Base-by-base conservation (phyloP, 2,888 invertebrate genomes). In the Eurois occulta region DNA sequence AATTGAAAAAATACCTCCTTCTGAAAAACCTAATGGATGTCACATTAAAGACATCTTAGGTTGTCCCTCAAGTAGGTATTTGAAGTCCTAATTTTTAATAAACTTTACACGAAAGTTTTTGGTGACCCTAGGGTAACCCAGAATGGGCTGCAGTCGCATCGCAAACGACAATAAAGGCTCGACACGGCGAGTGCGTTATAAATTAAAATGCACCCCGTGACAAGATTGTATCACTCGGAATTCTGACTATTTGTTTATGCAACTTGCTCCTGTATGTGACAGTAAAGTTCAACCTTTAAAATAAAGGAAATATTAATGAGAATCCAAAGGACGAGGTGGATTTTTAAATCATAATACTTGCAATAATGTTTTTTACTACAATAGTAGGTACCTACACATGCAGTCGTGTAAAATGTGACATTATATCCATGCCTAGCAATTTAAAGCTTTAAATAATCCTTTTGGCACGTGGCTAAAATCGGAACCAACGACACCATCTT, bases 181-280 rank as follows among this genome's bases (percentile, higher is more conserved):
- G 62, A 64, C 32, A 41, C n/a, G 64, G 35, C 62, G 24, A 66
- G 41, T 41, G 55, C 69, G 32, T 73, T 68, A 18, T 55, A 78
- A 87, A 80, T 81, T 87, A 80, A 83, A 87, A 83, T 55, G 72
- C 60, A 80, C 79, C 66, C 21, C 76, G 18, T 21, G n/a, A 68
- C 72, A 77, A 78, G 41, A 75, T 83, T 76, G 68, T 55, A 6
- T 77, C 58, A 60, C 41, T 69, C 58, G 60, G 43, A 76, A 75
- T 64, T 46, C 35, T 28, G 35, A 16, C 64, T 69, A 67, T 43
- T 69, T 55, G 32, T 35, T 43, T 41, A 72, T 62, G 55, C 35
- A 48, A 46, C 13, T 41, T 70, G 41, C 6, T 60, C 0, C 11
- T 68, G 10, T 62, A 8, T 32, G 4, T 1, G 21, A 10, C 32